A percentile compares a stretch with the other conserved stretches of the same genome.
Conservation (phyloP, 1,140 invertebrate species). For the Pantala flavescens region DNA sequence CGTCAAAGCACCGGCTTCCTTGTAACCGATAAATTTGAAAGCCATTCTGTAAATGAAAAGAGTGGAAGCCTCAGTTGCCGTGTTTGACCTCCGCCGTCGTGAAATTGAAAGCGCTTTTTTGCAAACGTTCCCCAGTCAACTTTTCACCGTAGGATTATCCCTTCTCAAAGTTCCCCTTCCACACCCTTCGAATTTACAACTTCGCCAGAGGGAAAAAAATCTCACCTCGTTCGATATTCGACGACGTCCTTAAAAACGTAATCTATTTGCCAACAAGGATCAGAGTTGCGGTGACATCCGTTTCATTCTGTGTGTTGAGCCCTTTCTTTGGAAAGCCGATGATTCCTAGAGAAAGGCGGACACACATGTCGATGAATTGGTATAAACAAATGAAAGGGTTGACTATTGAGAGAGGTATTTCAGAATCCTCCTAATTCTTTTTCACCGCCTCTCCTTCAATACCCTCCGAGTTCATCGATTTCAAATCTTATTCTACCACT, state of each 20-base stretch:
- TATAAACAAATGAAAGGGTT: no score
- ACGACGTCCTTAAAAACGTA: neutral
- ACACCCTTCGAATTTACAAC: neutral
- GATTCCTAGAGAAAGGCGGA: no score
- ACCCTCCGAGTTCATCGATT: no score
- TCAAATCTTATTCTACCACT: no score
- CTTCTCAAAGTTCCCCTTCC: neutral
- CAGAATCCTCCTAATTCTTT: no score
- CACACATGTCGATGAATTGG: no score
- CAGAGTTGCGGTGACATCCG: neutral
- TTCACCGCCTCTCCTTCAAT: no score
- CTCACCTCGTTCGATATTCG: neutral
- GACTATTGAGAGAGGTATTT: no score
- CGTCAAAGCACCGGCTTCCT: no score
- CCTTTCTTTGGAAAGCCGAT: no score
- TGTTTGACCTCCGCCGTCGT: neutral
- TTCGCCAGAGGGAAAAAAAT: neutral
- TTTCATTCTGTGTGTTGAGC: no score
- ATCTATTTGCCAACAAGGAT: slow-evolving; percentile 2
- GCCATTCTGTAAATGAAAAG: neutral
- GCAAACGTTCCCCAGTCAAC: neutral
- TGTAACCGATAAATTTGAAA: no score
- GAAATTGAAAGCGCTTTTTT: neutral
- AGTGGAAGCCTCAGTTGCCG: neutral
- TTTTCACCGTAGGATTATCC: neutral